Conservation (phyloP, 2,113 vertebrate species). For the Bungarus multicinctus region DNA sequence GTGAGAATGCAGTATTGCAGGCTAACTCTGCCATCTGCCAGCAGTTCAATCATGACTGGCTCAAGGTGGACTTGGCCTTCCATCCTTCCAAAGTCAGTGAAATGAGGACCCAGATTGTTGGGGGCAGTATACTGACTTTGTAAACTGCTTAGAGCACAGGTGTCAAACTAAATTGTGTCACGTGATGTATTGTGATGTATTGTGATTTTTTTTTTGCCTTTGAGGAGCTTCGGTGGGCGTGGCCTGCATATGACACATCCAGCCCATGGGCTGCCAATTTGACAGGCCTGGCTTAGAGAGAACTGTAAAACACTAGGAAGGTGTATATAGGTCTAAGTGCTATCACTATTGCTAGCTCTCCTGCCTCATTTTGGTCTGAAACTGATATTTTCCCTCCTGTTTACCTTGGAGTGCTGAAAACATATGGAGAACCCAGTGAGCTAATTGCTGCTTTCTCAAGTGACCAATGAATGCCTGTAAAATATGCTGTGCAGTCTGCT, state of each 20-base stretch:
- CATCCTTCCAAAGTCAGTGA: too few relatives aligned
- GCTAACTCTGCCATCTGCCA: neutral
- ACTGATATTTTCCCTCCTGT: neutral
- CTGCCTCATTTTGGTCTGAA: neutral
- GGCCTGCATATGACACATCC: rapidly evolving
- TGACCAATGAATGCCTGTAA: neutral
- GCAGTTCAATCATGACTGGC: neutral
- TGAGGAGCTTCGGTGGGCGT: too few relatives aligned
- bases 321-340: too few relatives aligned
- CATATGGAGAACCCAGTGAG: neutral
- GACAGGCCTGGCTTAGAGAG: too few relatives aligned
- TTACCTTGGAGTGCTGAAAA: neutral
- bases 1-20: neutral
- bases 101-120: too few relatives aligned
- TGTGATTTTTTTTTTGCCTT: too few relatives aligned
- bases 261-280: too few relatives aligned
- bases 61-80: neutral
- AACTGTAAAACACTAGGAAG: too few relatives aligned
- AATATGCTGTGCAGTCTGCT: neutral
- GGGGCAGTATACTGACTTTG: too few relatives aligned
- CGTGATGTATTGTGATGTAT: too few relatives aligned
- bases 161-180: too few relatives aligned
- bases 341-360: neutral
- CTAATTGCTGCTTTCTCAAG: neutral
- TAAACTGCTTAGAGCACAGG: too few relatives aligned